phyloP scores from a whole-genome alignment of 2,113 vertebrate genomes.

The Coryphaenoides rupestris region DNA sequence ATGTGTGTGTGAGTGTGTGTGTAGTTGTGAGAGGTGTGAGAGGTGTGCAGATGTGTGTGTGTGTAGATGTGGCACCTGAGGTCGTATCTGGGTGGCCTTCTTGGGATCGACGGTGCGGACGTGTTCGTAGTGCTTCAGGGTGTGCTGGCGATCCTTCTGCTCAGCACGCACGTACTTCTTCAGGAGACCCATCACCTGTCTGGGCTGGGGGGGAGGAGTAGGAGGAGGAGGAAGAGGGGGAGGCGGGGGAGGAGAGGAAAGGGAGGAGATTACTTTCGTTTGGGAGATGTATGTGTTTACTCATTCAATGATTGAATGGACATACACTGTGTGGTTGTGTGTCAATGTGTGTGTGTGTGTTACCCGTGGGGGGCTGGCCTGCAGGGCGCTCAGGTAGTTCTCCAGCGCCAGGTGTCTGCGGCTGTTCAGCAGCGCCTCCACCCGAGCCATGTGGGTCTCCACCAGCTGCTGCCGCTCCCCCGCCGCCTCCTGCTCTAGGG shows the following conservation, averaged over 20 bases:
- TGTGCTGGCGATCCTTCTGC: slow-evolving; percentile 93
- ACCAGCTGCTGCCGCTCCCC: slow-evolving; percentile 96
- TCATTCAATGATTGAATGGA: no score
- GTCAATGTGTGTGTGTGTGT: slow-evolving; percentile 15
- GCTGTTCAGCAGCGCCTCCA: slow-evolving; percentile 92
- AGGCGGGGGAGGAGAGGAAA: neutral
- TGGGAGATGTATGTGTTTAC: no score
- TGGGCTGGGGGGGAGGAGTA: slow-evolving; percentile 68
- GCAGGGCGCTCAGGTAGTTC: slow-evolving; percentile 88
- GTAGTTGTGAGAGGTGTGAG: no score
- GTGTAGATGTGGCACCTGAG: slow-evolving; percentile 87
- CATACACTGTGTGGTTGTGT: neutral
- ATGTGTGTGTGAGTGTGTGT: neutral
- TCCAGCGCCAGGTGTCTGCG: slow-evolving; percentile 88
- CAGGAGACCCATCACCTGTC: slow-evolving; percentile 88
- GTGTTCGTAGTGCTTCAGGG: slow-evolving; percentile 91
- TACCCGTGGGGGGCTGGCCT: slow-evolving; percentile 86
- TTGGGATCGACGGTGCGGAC: slow-evolving; percentile 90
- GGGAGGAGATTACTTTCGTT: no score
- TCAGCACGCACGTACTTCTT: slow-evolving; percentile 89
- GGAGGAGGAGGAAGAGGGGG: no score
- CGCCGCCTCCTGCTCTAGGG: slow-evolving; percentile 91
- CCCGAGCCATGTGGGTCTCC: slow-evolving; percentile 93
- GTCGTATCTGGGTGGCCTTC: slow-evolving; percentile 93
- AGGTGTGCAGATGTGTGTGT: neutral